Evolutionary conservation across 2,797 vertebrate species (phyloP), one percentile per base, ranked within the genome.

Genomic region (Poeciliopsis infans): DNA sequence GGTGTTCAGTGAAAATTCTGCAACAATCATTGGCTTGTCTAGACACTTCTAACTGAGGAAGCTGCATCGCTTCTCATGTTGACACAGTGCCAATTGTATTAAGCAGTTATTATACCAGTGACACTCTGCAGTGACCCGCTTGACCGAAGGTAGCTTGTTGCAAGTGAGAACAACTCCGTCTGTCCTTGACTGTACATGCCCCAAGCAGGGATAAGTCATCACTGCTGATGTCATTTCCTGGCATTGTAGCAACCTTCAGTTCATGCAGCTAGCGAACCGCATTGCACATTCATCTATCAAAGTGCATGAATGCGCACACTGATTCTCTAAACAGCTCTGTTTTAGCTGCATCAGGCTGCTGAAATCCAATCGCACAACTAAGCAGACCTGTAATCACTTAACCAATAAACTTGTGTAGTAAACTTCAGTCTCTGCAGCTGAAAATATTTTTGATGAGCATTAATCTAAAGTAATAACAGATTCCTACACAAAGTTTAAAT

Each of bases 191-290:
- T 86, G 75, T 78, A 64, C 11, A 59, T 39, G 76, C 71, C 83
- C 84, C 49, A 81, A 88, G 83, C 77, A 87, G 76, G 75, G 71
- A 82, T 68, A 80, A 82, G 83, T 87, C 81, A 89, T 91, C 89
- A 83, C 83, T 83, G 76, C 86, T 83, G 80, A 90, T 91, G 89
- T 93, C 45, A 93, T 88, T 91, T 94, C 93, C 93, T 93, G 84
- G 85, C 84, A 94, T 90, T 94, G 93, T 93, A 88, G 83, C 66
- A 84, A 36, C 82, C 83, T 88, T 87, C 71, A 82, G 79, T 43
- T 59, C 73, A 85, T 45, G 10, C 79, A 83, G 80, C 59, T 31
- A 79, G 74, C 5, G 79, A 3, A 16, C 76, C 81, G 28, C 64
- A 79, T 8, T 46, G 51, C 31, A 70, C 68, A 75, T 51, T 31